These are phyloP conservation scores for fruit fly (Drosophila melanogaster) DNA, from an alignment of 1,140 invertebrate species.

Conservation along the genomic window Release_6_plus_ISO1_MT NT_033777.3:12671501-12672000, in stretches of 20 bases:
- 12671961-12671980: slow-evolving; percentile 95
- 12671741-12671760: slow-evolving; percentile 75
- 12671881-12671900: slow-evolving; percentile 81
- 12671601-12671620: slow-evolving; percentile 71
- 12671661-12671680: slow-evolving; percentile 92
- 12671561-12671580: slow-evolving; percentile 40
- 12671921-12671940: slow-evolving; percentile 93
- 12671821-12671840: slow-evolving; percentile 49
- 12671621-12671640: slow-evolving; percentile 90
- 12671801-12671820: neutral
- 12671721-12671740: slow-evolving; percentile 65
- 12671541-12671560: slow-evolving; percentile 43
- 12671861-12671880: slow-evolving; percentile 79
- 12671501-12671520: slow-evolving; percentile 40
- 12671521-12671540: slow-evolving; percentile 71
- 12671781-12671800: slow-evolving; percentile 4
- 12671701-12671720: slow-evolving; percentile 84
- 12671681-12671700: slow-evolving; percentile 89
- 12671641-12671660: slow-evolving; percentile 93
- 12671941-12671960: slow-evolving; percentile 92
- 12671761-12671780: slow-evolving; percentile 66
- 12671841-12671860: slow-evolving; percentile 60
- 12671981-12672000: slow-evolving; percentile 93
- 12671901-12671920: slow-evolving; percentile 91
- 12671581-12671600: slow-evolving; percentile 44